A percentile compares a stretch with the other conserved stretches of the same genome.
phyloP scores from a whole-genome alignment of 2,113 vertebrate species.

The Sialia sialis region DNA sequence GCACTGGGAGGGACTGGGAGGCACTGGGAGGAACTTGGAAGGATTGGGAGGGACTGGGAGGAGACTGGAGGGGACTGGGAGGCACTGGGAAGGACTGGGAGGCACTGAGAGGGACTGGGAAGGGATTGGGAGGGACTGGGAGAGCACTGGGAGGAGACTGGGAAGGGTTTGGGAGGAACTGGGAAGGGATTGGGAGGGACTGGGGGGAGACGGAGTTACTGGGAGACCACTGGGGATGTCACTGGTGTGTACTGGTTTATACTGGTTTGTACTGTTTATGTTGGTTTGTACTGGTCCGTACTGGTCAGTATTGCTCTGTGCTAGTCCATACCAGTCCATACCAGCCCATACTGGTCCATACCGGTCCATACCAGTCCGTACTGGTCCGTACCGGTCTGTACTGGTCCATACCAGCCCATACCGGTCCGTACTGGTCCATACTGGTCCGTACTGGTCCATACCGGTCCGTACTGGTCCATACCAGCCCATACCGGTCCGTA shows the following conservation, averaged over 20 bases:
- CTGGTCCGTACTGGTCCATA: neutral
- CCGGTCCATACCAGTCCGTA: no score
- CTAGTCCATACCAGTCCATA: neutral
- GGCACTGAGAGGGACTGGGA: neutral
- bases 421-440: neutral
- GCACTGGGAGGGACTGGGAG: neutral
- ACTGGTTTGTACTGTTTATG: no score
- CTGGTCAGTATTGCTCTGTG: neutral
- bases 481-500: neutral
- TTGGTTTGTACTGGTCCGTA: no score
- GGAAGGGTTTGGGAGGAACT: no score
- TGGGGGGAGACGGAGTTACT: no score
- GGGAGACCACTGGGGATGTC: no score
- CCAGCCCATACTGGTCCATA: neutral
- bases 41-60: no score
- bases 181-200: no score
- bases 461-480: neutral
- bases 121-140: neutral
- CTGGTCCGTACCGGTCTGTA: neutral
- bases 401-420: neutral
- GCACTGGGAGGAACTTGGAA: neutral
- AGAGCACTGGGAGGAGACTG: no score
- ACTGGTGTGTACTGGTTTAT: no score
- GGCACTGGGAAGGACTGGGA: neutral
- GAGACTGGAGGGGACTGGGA: no score